Evolutionary conservation across 2,797 vertebrate species (phyloP).

Genomic region (Acanthurus lineatus): DNA sequence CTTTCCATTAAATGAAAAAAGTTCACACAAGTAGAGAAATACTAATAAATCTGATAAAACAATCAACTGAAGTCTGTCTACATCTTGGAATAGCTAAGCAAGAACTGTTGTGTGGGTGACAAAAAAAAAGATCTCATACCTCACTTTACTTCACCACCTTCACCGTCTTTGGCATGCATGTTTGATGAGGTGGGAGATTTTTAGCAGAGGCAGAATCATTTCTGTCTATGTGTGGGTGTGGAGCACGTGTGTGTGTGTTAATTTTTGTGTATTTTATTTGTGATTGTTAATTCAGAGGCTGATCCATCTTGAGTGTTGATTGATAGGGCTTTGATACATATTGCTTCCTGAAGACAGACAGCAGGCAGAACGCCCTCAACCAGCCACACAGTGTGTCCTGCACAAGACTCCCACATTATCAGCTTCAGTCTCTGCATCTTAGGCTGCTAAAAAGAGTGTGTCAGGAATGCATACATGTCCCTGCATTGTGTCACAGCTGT

Average conservation of each 20-base stretch:
- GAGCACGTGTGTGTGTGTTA: slow-evolving; percentile 10
- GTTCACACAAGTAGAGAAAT: slow-evolving; percentile 27
- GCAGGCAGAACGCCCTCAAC: slow-evolving; percentile 7
- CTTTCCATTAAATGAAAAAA: slow-evolving; percentile 11
- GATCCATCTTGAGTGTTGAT: slow-evolving; percentile 48
- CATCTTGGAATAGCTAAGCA: slow-evolving; percentile 42
- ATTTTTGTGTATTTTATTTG: slow-evolving; percentile 44
- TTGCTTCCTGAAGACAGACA: slow-evolving; percentile 17
- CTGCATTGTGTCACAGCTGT: slow-evolving; percentile 42
- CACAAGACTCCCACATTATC: slow-evolving; percentile 16
- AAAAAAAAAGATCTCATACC: slow-evolving; percentile 47
- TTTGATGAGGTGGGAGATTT: slow-evolving; percentile 75
- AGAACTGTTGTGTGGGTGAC: slow-evolving; percentile 36
- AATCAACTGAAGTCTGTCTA: slow-evolving; percentile 32
- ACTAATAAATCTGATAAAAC: slow-evolving; percentile 23
- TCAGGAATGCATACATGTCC: slow-evolving; percentile 29
- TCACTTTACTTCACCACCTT: slow-evolving; percentile 52
- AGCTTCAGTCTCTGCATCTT: slow-evolving; percentile 27
- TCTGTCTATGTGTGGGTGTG: slow-evolving; percentile 39
- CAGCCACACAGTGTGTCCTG: slow-evolving; percentile 14
- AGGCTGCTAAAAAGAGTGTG: slow-evolving; percentile 11
- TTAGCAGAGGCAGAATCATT: slow-evolving; percentile 58
- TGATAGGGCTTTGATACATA: slow-evolving; percentile 40
- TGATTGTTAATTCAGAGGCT: slow-evolving; percentile 46
- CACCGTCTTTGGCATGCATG: slow-evolving; percentile 62